Conservation (phyloP, 2,888 invertebrate species). For the Xestobium rufovillosum region DNA sequence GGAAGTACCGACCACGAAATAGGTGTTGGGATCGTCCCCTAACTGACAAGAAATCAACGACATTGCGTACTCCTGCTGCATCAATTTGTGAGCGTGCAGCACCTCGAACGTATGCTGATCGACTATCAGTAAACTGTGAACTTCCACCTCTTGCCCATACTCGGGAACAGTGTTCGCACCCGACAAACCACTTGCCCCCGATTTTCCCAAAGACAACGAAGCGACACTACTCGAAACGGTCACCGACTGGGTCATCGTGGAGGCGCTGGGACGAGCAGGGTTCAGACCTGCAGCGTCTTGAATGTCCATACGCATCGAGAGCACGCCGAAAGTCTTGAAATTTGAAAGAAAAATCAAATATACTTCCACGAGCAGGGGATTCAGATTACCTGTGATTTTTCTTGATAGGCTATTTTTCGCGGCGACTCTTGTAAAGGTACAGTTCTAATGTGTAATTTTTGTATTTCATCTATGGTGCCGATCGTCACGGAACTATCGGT, state of each 20-base stretch:
- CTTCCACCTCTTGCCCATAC: constrained; percentile 79
- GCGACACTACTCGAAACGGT: constrained; percentile 49
- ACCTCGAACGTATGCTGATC: constrained; percentile 98
- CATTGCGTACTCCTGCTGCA: constrained; percentile 84
- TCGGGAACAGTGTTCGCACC: constrained; percentile 43
- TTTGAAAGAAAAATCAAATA: constrained; percentile 8
- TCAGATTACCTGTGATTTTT: constrained; percentile 72
- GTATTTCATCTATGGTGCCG: constrained; percentile 97
- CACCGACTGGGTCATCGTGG: constrained; percentile 64
- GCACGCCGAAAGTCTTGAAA: constrained; percentile 81
- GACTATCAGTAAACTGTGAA: constrained; percentile 82
- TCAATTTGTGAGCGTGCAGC: constrained; percentile 87
- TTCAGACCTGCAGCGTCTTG: constrained; percentile 67
- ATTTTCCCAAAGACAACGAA: constrained; percentile 44
- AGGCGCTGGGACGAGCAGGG: constrained; percentile 64
- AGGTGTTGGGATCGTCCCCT: constrained; percentile 84
- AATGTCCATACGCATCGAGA: constrained; percentile 84
- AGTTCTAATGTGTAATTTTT: constrained; percentile 93
- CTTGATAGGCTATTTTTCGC: constrained; percentile 90
- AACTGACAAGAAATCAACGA: constrained; percentile 84
- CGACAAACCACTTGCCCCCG: constrained; percentile 42
- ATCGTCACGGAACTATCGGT: constrained; percentile 86
- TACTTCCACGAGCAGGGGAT: neutral
- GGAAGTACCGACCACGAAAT: constrained; percentile 94
- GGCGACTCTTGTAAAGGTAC: constrained; percentile 94